These are phyloP conservation scores for Pollenia labialis DNA, from an alignment of 2,888 invertebrate genomes.

Conservation along the genomic window DNA sequence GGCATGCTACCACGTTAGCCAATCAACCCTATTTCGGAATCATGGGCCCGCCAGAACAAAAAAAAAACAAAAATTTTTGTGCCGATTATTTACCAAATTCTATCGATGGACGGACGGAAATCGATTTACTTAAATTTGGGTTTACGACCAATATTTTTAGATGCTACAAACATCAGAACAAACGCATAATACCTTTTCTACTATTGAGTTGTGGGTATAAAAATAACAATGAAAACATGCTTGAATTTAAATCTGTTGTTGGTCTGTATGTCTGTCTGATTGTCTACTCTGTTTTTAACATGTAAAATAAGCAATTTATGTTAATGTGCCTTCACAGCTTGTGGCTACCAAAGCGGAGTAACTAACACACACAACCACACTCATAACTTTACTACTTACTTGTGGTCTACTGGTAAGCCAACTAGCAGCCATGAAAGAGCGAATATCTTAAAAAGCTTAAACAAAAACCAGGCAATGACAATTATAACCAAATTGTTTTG, in stretches of 20 bases:
- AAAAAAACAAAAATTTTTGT: no score
- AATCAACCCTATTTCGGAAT: no score
- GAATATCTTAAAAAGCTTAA: slow-evolving; percentile 27
- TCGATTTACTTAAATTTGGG: no score
- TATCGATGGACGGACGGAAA: no score
- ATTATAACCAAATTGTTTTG: neutral
- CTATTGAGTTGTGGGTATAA: no score
- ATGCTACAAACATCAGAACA: no score
- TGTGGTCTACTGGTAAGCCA: neutral
- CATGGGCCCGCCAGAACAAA: no score
- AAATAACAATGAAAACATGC: slow-evolving; percentile 26
- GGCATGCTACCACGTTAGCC: no score
- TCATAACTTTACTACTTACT: slow-evolving; percentile 12
- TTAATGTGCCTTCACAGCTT: slow-evolving; percentile 71
- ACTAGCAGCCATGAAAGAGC: no score
- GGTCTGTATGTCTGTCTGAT: neutral
- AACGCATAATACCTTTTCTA: no score
- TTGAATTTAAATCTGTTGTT: slow-evolving; percentile 33
- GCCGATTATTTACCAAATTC: no score
- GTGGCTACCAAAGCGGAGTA: slow-evolving; percentile 61
- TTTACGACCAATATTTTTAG: no score
- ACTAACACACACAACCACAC: neutral
- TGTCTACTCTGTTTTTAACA: slow-evolving; percentile 42
- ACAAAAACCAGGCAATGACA: neutral
- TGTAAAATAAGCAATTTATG: slow-evolving; percentile 70